Percentiles rank a stretch among this genome's conserved stretches.
phyloP scores from a whole-genome alignment of 2,888 invertebrate genomes.

The Eurois occulta region DNA sequence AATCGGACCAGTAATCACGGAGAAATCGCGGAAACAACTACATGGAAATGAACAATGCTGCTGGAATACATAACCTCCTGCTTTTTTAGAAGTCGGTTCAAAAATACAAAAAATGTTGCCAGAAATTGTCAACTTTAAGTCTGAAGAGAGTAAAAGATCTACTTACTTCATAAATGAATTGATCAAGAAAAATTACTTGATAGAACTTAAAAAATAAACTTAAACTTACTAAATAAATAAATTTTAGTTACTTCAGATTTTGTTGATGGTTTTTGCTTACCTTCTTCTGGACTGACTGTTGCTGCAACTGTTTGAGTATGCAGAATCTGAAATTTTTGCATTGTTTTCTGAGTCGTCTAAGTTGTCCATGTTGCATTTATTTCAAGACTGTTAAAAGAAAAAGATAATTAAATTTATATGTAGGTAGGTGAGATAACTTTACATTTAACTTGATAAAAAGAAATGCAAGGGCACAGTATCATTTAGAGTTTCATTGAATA shows the following conservation, averaged over 20 bases:
- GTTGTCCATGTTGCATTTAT: constrained; percentile 74
- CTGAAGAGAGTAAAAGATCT: background rate
- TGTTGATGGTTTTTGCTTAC: constrained; percentile 80
- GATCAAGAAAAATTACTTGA: background rate
- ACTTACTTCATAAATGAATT: background rate
- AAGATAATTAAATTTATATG: background rate
- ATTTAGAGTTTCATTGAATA: background rate
- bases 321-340: constrained; percentile 94
- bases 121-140: background rate
- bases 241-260: background rate
- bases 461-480: background rate
- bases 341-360: constrained; percentile 90
- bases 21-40: too few relatives aligned
- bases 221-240: too few relatives aligned
- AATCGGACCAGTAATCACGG: too few relatives aligned
- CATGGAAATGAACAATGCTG: too few relatives aligned
- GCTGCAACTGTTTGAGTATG: constrained; percentile 95
- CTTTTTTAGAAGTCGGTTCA: too few relatives aligned
- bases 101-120: background rate
- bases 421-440: background rate
- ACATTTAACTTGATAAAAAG: background rate
- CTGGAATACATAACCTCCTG: too few relatives aligned
- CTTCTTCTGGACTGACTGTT: constrained; percentile 96
- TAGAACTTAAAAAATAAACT: too few relatives aligned
- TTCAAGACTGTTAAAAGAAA: constrained; percentile 38